Evolutionary conservation across 1,140 invertebrate genomes (phyloP).

Genomic region (Gyrodactylus bullatarudis): DNA sequence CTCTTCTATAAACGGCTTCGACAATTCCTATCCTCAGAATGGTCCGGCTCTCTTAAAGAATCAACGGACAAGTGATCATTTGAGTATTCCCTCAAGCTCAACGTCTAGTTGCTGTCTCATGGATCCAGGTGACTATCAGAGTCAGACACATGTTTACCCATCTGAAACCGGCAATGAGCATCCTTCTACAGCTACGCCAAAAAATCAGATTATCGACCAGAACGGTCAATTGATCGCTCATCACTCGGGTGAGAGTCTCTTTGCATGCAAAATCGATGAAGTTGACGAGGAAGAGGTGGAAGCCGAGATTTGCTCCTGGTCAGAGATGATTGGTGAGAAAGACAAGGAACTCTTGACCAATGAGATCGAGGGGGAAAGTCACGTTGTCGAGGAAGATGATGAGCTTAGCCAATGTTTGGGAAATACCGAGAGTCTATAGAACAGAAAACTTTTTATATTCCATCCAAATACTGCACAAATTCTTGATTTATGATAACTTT

Average conservation of each 20-base stretch:
- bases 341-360: neutral
- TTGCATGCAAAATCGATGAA: neutral
- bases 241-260: neutral
- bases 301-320: neutral
- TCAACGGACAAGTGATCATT: too few species aligned
- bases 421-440: too few species aligned
- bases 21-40: neutral
- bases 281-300: neutral
- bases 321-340: neutral
- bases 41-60: neutral
- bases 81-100: neutral
- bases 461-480: too few species aligned
- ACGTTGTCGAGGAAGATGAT: neutral
- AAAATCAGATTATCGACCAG: too few species aligned
- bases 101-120: neutral
- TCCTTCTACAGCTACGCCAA: too few species aligned
- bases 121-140: neutral
- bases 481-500: too few species aligned
- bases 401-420: too few species aligned
- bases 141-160: too few species aligned
- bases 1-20: neutral
- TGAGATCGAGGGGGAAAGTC: neutral
- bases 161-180: too few species aligned
- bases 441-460: too few species aligned
- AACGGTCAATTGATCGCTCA: neutral